These are phyloP conservation scores for Gymnothorax javanicus DNA, from an alignment of 2,797 vertebrate species.

Conservation along the genomic window DNA sequence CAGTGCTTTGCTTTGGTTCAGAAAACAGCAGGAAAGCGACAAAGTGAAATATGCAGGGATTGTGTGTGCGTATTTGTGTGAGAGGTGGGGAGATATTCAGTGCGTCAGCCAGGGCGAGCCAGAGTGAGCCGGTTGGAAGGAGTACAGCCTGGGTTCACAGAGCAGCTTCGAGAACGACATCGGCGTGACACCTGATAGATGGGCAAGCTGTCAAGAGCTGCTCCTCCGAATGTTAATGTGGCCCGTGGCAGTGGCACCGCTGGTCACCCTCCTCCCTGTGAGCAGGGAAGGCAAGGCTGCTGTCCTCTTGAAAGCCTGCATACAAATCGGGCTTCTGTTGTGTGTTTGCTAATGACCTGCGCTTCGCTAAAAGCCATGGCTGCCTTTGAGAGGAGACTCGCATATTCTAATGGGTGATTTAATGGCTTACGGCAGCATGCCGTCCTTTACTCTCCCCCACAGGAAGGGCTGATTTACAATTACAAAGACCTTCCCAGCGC, in stretches of 20 bases:
- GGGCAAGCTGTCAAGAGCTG: constrained; percentile 32
- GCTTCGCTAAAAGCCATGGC: background rate
- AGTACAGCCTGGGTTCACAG: background rate
- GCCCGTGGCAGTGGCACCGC: constrained; percentile 15
- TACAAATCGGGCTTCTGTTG: constrained; percentile 33
- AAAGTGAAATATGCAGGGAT: background rate
- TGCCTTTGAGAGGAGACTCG: background rate
- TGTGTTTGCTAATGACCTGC: constrained; percentile 24
- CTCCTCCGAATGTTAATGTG: constrained; percentile 42
- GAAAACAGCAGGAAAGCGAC: background rate
- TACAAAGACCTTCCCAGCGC: background rate
- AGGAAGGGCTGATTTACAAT: background rate
- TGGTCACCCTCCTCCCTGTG: background rate
- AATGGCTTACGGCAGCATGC: background rate
- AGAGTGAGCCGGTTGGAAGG: background rate
- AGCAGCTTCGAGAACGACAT: background rate
- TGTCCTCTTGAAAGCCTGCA: constrained; percentile 33
- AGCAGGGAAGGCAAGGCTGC: background rate
- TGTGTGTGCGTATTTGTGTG: background rate
- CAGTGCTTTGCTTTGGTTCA: background rate
- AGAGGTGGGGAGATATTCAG: background rate
- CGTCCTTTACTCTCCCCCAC: background rate
- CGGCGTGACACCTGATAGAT: constrained; percentile 41
- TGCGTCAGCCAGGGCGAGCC: background rate
- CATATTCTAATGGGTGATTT: background rate